Percentiles rank a stretch among this genome's conserved stretches.
These are phyloP conservation scores for Chaetodon auriga DNA, from an alignment of 2,113 vertebrate species.

Conservation along the genomic window DNA sequence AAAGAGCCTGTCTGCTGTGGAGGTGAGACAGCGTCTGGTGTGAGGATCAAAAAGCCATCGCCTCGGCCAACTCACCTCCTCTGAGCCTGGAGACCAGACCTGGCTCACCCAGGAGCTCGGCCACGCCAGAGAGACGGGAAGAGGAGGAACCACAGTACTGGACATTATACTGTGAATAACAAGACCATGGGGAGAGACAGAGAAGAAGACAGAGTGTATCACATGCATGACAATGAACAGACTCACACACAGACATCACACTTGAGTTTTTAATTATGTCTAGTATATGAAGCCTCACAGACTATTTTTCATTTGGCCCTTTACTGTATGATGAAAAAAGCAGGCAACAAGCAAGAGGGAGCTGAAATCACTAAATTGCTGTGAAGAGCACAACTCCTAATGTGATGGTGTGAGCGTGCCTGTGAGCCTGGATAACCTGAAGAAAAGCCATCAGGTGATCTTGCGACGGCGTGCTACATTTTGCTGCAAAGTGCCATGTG, in stretches of 20 bases:
- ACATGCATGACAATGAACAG: slow-evolving; percentile 27
- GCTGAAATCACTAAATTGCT: slow-evolving; percentile 48
- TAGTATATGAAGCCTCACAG: slow-evolving; percentile 21
- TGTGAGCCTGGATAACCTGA: slow-evolving; percentile 51
- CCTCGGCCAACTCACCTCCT: slow-evolving; percentile 58
- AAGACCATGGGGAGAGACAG: not conserved
- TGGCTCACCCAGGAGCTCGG: slow-evolving; percentile 32
- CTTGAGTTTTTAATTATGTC: slow-evolving; percentile 34
- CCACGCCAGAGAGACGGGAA: slow-evolving; percentile 2
- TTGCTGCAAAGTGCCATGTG: slow-evolving; percentile 69
- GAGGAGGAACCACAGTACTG: slow-evolving; percentile 8
- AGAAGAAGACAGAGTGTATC: slow-evolving; percentile 8
- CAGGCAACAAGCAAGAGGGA: slow-evolving; percentile 18
- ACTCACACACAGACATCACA: slow-evolving; percentile 2
- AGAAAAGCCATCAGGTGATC: slow-evolving; percentile 64
- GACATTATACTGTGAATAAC: slow-evolving; percentile 20
- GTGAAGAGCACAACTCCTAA: slow-evolving; percentile 22
- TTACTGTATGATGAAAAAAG: not conserved
- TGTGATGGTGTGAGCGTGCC: slow-evolving; percentile 30
- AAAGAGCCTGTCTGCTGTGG: slow-evolving; percentile 61
- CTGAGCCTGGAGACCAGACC: slow-evolving; percentile 49
- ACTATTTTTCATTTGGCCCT: slow-evolving; percentile 40
- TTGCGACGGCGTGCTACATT: slow-evolving; percentile 75
- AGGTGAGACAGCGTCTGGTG: slow-evolving; percentile 79
- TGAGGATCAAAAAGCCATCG: slow-evolving; percentile 50